Evolutionary conservation across 92 coral and sea anemone genomes (phyloP).

Genomic region (Epizoanthus ramosus): DNA sequence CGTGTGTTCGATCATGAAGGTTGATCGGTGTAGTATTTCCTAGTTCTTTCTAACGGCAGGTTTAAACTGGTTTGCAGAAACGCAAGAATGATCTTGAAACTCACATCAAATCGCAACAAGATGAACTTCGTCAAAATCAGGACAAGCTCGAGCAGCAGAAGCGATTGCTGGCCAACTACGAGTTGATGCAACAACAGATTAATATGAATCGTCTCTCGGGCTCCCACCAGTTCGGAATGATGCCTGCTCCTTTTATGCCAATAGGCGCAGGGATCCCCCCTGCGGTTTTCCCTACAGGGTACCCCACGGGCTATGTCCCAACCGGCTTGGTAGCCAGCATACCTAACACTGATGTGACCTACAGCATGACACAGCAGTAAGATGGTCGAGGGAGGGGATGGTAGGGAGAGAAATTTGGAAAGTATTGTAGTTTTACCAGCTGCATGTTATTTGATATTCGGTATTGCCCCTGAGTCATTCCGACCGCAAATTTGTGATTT

Average conservation of each 20-base stretch:
- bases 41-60: neutral
- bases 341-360: slow-evolving; percentile 1
- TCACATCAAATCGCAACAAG: slow-evolving; percentile 91
- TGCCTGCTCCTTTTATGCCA: slow-evolving; percentile 48
- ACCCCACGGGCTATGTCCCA: slow-evolving; percentile 66
- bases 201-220: slow-evolving; percentile 52
- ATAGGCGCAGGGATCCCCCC: slow-evolving; percentile 64
- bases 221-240: slow-evolving; percentile 33
- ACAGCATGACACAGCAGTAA: slow-evolving; percentile 9
- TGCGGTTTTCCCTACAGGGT: slow-evolving; percentile 22
- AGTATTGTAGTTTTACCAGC: neutral
- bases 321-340: slow-evolving; percentile 17
- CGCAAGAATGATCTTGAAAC: slow-evolving; percentile 76
- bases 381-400: neutral
- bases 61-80: slow-evolving; percentile 55
- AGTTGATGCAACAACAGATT: slow-evolving; percentile 45
- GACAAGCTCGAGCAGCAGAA: slow-evolving; percentile 74
- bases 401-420: neutral
- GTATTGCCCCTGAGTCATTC: too few species aligned
- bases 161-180: slow-evolving; percentile 43
- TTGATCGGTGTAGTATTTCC: neutral
- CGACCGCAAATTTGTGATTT: too few species aligned
- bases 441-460: too few species aligned
- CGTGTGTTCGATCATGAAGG: neutral
- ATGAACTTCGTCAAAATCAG: slow-evolving; percentile 70